Evolutionary conservation across 2,888 invertebrate species (phyloP), one percentile per base, ranked within the genome.

Genomic region (Archips xylosteana): DNA sequence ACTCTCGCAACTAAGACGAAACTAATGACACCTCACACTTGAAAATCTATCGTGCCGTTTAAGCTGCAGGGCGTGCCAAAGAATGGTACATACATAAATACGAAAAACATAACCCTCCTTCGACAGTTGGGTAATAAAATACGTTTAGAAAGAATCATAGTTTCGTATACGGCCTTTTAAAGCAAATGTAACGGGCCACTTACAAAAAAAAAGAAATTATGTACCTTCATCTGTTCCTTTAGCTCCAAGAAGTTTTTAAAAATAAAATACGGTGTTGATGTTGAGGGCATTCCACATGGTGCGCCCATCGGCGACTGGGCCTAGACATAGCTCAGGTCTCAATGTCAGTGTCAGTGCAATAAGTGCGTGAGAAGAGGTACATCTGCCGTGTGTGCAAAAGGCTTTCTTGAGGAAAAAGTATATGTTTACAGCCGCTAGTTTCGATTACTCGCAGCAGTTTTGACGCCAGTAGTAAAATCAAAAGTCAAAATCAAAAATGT

Each of bases 311-410:
- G 45, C 49, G 57, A 67, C 72, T 72, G 42, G 54, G 32, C 32
- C 12, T 12, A 32, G 57, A 10, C 57, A 32, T 57, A 36, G 15
- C 45, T 13, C 4, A 4, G 54, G 42, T 9, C 9, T 23, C 57
- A 72, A 68, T 62, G 57, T 68, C 76, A 74, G 42, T 77, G 76
- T 54, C 78, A 75, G 60, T 62, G 71, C 75, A 74, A 39, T 57
- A 66, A 64, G 63, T 61, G 78, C 79, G 80, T 86, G 86, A 73
- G 87, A 87, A 82, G 74, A 39, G 45, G 45, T 73, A 61, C 87
- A 87, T 74, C 74, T 86, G 87, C 3, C 57, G 5, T 54, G 57
- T 32, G 32, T 23, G 23, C 32, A 54, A 23, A 54, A 32, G 12
- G 12, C 32, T 32, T 57, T 57, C 32, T 32, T 12, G 10, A 6